phyloP scores from a whole-genome alignment of 2,888 invertebrate genomes.

The Zygothrica quintamaculata region DNA sequence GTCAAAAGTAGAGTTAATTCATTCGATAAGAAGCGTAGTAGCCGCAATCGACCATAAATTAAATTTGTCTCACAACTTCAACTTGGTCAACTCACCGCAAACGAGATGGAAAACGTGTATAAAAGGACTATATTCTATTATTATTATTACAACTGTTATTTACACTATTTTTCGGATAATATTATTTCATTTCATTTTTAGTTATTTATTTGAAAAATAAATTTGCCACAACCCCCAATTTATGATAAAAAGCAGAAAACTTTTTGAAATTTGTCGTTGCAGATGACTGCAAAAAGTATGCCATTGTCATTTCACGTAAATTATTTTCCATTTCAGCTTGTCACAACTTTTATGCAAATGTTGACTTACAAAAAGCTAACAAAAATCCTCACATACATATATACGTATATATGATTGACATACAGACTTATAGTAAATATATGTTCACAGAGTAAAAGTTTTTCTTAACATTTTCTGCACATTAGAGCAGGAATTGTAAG shows the following conservation, averaged over 20 bases:
- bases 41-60: conserved; percentile 63
- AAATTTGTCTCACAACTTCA: conserved; percentile 52
- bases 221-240: conserved; percentile 12
- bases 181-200: conserved; percentile 1
- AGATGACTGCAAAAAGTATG: conserved; percentile 14
- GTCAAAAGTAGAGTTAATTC: conserved; percentile 4
- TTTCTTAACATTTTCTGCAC: conserved; percentile 5
- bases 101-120: conserved; percentile 12
- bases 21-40: conserved; percentile 25
- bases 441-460: conserved; percentile 32
- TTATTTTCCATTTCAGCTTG: conserved; percentile 58
- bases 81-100: conserved; percentile 26
- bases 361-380: conserved; percentile 39
- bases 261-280: conserved; percentile 27
- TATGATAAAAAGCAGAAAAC: conserved; percentile 13
- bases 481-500: conserved; percentile 17
- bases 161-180: conserved; percentile 6
- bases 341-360: conserved; percentile 64
- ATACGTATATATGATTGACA: background rate
- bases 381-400: conserved; percentile 11
- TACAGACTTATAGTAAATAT: background rate
- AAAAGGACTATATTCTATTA: conserved; percentile 5
- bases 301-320: conserved; percentile 39
- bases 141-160: conserved; percentile 2
- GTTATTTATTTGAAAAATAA: conserved; percentile 35